These are phyloP conservation scores for Pseudopodoces humilis DNA, from an alignment of 2,113 vertebrate genomes.

Conservation along the genomic window DNA sequence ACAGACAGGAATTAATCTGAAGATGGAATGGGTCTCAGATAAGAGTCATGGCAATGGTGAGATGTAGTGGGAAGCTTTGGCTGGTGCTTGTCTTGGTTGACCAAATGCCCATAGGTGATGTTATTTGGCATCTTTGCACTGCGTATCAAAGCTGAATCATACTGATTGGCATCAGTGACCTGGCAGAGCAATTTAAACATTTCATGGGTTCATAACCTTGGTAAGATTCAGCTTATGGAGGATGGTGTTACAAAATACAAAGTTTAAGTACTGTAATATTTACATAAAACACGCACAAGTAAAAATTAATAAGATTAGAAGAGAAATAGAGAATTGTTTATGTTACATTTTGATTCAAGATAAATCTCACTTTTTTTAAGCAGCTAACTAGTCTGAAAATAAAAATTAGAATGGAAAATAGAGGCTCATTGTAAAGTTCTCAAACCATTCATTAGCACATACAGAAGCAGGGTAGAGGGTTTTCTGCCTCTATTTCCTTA, in stretches of 20 bases:
- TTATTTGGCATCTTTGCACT: neutral
- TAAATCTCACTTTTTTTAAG: neutral
- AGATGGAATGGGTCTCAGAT: neutral
- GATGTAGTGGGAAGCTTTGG: neutral
- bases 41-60: neutral
- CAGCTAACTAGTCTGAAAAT: neutral
- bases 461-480: neutral
- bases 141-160: neutral
- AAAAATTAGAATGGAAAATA: neutral
- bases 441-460: neutral
- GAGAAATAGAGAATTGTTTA: neutral
- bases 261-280: neutral
- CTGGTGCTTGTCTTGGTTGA: neutral
- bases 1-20: neutral
- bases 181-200: neutral
- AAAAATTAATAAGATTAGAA: neutral
- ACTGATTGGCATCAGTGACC: neutral
- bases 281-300: neutral
- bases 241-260: neutral
- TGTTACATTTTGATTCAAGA: neutral
- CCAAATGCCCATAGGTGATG: neutral
- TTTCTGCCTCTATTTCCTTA: neutral
- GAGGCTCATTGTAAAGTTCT: neutral
- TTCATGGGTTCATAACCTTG: neutral
- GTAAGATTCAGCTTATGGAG: neutral